Base-by-base conservation (phyloP, 2,888 invertebrate genomes). In the Athripsodes cinereus region DNA sequence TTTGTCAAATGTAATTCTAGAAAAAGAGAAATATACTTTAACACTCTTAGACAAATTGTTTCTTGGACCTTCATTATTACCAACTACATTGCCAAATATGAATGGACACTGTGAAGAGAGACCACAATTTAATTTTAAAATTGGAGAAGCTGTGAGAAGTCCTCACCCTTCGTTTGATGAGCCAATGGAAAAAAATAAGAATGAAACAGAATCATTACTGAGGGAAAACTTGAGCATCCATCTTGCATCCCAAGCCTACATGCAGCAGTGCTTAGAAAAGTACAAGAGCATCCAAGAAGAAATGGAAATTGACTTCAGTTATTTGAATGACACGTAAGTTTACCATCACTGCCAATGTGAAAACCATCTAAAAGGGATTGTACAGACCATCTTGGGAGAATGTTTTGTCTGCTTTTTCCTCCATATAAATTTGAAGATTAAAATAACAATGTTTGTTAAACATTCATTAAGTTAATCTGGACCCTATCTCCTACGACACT, bases 101-200 rank as follows among this genome's bases (percentile, higher is more conserved):
- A 6, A 53, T 22, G 35, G 76, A 55, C 76, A 78, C 2, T 20
- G 3, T 3, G 46, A 47, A 48, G 19, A 48, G 6, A 18, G 26
- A 10, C 26, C 26, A 13, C 40, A 8, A n/a, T 22, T 50, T 26
- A 74, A 76, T 59, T 78, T 78, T 63, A 76, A 74, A 64, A 72
- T 79, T 61, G 78, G 78, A n/a, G 74, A 75, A 59, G 66, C 73
- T 1, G 75, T 77, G 1, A 72, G 76, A 0, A 71, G 69, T 40
- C 71, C 73, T 60, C 70, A 70, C 55, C 18, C 58, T 68, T 71
- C 64, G 64, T 71, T 50, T 57, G 65, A 10, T 70, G 69, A 22
- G n/a, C 22, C n/a, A 19, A 49, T 68, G 66, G 54, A 67, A 11
- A n/a, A n/a, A n/a, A 65, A 70, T 44, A 54, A 22, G n/a, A 69